Evolutionary conservation across 2,113 vertebrate species (phyloP).

Genomic region (Neotoma lepida): DNA sequence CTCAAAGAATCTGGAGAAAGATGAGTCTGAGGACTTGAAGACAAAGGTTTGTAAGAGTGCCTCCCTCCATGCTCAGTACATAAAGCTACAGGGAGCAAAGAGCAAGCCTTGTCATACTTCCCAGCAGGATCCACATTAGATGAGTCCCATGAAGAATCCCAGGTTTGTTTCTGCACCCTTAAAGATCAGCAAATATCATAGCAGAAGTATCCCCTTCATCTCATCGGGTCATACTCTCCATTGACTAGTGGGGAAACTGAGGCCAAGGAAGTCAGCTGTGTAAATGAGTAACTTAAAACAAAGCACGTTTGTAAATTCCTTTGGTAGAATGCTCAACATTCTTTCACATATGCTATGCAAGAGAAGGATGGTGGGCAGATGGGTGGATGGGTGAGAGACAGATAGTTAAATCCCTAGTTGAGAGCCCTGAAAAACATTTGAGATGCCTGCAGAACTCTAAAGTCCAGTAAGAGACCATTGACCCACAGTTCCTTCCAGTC

Average conservation of each 20-base stretch:
- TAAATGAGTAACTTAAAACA: not conserved
- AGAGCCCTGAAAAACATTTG: not conserved
- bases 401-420: not conserved
- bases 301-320: not conserved
- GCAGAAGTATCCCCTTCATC: not conserved
- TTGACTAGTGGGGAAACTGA: not conserved
- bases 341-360: slow-evolving; percentile 19
- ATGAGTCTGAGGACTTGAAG: not conserved
- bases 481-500: not conserved
- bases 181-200: not conserved
- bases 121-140: not conserved
- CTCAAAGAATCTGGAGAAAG: slow-evolving; percentile 40
- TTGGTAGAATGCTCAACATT: not conserved
- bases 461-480: not conserved
- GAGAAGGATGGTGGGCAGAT: not conserved
- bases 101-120: not conserved
- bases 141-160: not conserved
- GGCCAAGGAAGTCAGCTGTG: not conserved
- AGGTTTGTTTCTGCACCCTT: not conserved
- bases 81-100: not conserved
- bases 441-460: not conserved
- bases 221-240: not conserved
- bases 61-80: not conserved
- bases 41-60: not conserved
- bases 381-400: not conserved